These are phyloP conservation scores for Deilephila elpenor DNA, from an alignment of 2,888 invertebrate genomes.

Conservation along the genomic window DNA sequence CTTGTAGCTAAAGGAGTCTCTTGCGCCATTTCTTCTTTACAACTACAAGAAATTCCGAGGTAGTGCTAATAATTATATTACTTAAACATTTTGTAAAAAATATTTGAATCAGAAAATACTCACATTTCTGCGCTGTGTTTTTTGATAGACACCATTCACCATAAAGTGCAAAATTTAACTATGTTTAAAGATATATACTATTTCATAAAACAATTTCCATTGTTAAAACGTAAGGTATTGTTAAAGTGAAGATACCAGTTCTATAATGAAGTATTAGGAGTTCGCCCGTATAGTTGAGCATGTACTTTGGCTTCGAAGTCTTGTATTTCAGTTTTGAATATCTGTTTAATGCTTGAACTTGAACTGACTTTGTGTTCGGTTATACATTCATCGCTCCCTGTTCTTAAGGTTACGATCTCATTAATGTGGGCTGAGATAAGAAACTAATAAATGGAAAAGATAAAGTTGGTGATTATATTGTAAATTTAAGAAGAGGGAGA, in stretches of 20 bases:
- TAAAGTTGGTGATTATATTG: background rate
- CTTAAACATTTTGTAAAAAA: too few relatives aligned
- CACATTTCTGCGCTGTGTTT: too few relatives aligned
- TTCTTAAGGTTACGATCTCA: constrained; percentile 20
- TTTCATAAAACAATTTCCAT: background rate
- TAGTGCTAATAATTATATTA: too few relatives aligned
- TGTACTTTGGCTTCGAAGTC: background rate
- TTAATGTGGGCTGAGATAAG: constrained; percentile 4
- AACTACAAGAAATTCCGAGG: too few relatives aligned
- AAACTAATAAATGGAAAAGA: constrained; percentile 1
- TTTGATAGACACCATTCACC: too few relatives aligned
- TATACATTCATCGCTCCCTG: constrained; percentile 1
- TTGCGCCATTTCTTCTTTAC: too few relatives aligned
- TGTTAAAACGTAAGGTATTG: background rate
- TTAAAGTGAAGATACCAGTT: constrained; percentile 1
- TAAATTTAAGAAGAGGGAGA: background rate
- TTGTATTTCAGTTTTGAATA: constrained; percentile 5
- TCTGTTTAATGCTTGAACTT: constrained; percentile 6
- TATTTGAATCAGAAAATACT: too few relatives aligned
- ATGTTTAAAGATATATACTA: too few relatives aligned
- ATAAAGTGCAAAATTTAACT: too few relatives aligned
- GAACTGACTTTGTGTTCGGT: background rate
- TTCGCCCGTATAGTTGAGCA: background rate
- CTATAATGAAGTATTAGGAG: constrained; percentile 1
- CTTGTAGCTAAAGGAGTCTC: too few relatives aligned